Evolutionary conservation across 2,797 vertebrate genomes (phyloP).

Genomic region (Pterois miles): DNA sequence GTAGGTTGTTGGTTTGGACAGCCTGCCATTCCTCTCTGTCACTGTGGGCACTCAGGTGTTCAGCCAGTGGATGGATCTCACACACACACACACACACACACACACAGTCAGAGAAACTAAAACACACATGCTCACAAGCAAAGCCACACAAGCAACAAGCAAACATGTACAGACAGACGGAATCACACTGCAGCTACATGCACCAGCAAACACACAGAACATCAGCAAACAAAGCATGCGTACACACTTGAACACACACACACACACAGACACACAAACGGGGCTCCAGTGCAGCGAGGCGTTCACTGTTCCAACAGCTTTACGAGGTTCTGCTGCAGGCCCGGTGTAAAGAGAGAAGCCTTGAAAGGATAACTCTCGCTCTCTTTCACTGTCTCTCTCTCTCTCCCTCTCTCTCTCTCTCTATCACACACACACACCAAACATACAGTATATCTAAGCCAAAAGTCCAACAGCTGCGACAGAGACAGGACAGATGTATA

Average conservation of each 20-base stretch:
- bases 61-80: constrained; percentile 54
- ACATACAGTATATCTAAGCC: neutral
- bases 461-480: constrained; percentile 21
- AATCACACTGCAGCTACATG: constrained; percentile 43
- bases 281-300: constrained; percentile 40
- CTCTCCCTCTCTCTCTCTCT: neutral
- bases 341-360: constrained; percentile 40
- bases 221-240: constrained; percentile 35
- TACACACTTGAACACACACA: constrained; percentile 41
- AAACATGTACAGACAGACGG: constrained; percentile 25
- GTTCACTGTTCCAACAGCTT: constrained; percentile 50
- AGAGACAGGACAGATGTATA: neutral
- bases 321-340: constrained; percentile 50
- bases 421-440: neutral
- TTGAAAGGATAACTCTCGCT: constrained; percentile 32
- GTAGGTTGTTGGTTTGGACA: constrained; percentile 66
- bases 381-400: neutral
- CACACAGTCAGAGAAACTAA: neutral
- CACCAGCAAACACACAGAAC: constrained; percentile 43
- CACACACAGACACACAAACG: constrained; percentile 29
- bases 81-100: constrained; percentile 7
- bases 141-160: constrained; percentile 28
- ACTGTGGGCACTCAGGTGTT: constrained; percentile 68
- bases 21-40: constrained; percentile 64
- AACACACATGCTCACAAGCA: neutral